These are phyloP conservation scores for Acrobasis consociella DNA, from an alignment of 2,888 invertebrate species.

Conservation along the genomic window DNA sequence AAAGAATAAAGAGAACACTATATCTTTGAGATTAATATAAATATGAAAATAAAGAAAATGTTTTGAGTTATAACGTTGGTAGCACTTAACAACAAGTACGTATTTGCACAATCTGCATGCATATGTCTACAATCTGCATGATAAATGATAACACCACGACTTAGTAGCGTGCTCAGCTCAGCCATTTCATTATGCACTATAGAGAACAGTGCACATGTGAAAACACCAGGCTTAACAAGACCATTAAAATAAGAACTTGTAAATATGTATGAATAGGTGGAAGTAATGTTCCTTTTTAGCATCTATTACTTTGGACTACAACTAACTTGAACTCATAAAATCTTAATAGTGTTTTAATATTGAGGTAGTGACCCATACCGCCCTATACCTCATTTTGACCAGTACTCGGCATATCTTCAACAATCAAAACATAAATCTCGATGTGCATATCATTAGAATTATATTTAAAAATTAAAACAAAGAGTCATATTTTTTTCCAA, in stretches of 20 bases:
- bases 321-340: no score
- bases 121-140: conserved; percentile 3
- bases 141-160: background rate
- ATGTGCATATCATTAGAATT: no score
- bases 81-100: background rate
- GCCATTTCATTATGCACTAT: background rate
- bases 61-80: background rate
- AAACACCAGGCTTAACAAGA: background rate
- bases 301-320: no score
- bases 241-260: no score
- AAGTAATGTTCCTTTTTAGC: no score
- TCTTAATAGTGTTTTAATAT: background rate
- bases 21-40: background rate
- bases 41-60: background rate
- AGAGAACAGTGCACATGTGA: background rate
- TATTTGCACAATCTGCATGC: background rate
- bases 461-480: no score
- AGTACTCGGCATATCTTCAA: background rate
- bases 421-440: no score
- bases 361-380: background rate
- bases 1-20: no score
- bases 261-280: no score
- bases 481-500: no score
- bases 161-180: background rate
- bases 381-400: background rate